These are phyloP conservation scores for Paraescarpia echinospica DNA, from an alignment of 1,140 invertebrate species.

Conservation along the genomic window DNA sequence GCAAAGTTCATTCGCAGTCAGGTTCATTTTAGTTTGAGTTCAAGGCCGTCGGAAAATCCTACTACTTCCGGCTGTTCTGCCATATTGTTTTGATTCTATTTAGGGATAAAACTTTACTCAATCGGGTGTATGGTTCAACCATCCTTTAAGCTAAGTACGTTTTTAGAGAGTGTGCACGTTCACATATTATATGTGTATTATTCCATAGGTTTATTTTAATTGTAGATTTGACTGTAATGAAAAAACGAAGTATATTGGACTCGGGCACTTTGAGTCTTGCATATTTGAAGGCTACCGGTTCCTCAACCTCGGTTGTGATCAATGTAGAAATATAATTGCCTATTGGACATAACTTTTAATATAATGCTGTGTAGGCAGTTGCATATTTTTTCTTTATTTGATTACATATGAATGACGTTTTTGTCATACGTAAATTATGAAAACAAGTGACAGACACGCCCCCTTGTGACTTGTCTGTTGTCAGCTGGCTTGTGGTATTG, in stretches of 20 bases:
- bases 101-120: not conserved
- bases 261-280: not conserved
- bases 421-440: not conserved
- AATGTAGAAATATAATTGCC: not conserved
- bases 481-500: too few species aligned
- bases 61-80: not conserved
- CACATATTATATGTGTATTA: not conserved
- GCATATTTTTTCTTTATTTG: not conserved
- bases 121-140: not conserved
- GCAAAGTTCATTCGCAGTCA: not conserved
- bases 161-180: not conserved
- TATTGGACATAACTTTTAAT: not conserved
- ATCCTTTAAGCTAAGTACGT: conserved; percentile 1
- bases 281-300: not conserved
- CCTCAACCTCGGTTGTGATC: not conserved
- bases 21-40: not conserved
- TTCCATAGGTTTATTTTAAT: not conserved
- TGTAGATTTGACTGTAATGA: not conserved
- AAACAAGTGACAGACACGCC: not conserved
- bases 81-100: not conserved
- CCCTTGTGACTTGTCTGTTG: not conserved
- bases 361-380: not conserved
- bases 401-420: not conserved
- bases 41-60: not conserved
- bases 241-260: not conserved